Percentiles rank a stretch among this genome's conserved stretches.
Evolutionary conservation across 2,113 vertebrate species (phyloP).

Genomic region (Apodemus sylvaticus): DNA sequence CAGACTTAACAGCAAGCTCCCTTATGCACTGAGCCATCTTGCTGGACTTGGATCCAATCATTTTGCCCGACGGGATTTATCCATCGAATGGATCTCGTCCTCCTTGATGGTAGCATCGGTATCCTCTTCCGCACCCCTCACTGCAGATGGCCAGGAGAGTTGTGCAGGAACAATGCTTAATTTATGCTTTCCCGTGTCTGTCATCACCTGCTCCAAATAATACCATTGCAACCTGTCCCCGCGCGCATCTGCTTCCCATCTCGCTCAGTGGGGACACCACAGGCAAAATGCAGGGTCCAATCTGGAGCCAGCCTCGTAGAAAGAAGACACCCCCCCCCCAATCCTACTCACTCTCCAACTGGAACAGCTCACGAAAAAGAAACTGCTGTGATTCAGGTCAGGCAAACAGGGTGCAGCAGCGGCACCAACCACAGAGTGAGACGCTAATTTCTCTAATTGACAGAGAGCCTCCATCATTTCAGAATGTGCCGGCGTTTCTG

Average conservation of each 20-base stretch:
- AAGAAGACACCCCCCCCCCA: neutral
- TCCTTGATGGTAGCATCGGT: neutral
- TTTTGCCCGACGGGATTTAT: neutral
- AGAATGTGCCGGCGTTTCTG: conserved; percentile 48
- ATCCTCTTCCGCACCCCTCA: neutral
- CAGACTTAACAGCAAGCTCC: neutral
- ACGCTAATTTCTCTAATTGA: conserved; percentile 49
- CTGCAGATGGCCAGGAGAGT: neutral
- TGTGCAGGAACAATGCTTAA: neutral
- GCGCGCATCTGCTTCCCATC: conserved; percentile 9
- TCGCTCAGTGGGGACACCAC: neutral
- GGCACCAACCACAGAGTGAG: conserved; percentile 10
- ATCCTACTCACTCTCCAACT: conserved; percentile 50
- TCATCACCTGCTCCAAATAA: conserved; percentile 16
- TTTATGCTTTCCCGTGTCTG: neutral
- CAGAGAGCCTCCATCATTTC: conserved; percentile 19
- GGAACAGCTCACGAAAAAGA: conserved; percentile 32
- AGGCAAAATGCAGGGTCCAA: neutral
- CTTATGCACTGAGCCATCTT: neutral
- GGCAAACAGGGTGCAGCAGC: conserved; percentile 9
- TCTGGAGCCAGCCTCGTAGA: conserved; percentile 35
- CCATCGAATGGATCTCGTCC: neutral
- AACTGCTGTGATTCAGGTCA: conserved; percentile 48
- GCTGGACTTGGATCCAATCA: neutral
- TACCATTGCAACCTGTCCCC: neutral